A percentile compares a stretch with the other conserved stretches of the same genome.
Evolutionary conservation across 2,797 vertebrate species (phyloP).

Genomic region (Eospalax fontanierii): DNA sequence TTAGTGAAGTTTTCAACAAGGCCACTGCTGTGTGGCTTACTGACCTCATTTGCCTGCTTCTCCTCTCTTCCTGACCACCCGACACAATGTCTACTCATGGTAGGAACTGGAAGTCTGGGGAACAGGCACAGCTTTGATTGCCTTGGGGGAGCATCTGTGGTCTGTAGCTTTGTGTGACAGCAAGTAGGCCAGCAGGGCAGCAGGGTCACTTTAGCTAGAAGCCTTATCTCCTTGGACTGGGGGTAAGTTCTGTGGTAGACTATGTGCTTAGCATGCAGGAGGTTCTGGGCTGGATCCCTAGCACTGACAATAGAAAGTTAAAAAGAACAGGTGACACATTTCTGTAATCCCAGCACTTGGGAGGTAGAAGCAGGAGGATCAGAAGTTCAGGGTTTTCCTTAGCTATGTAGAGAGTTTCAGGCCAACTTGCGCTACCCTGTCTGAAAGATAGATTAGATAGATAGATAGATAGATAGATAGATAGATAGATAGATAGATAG

Average conservation of each 20-base stretch:
- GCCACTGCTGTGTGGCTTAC: background rate
- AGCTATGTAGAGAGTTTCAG: background rate
- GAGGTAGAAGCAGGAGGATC: background rate
- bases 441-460: background rate
- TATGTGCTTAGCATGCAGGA: background rate
- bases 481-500: too few species aligned
- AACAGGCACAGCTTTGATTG: background rate
- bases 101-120: background rate
- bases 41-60: background rate
- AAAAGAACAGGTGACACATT: background rate
- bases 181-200: background rate
- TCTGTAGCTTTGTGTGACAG: background rate
- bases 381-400: background rate
- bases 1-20: background rate
- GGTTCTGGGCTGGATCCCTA: background rate
- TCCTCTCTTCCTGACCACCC: fast-evolving
- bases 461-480: too few species aligned
- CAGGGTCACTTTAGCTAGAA: too few species aligned
- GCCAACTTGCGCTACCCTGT: background rate
- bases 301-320: background rate
- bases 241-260: background rate
- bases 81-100: fast-evolving
- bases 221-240: background rate
- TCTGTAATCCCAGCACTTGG: background rate
- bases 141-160: background rate